Base-by-base conservation (phyloP, 2,888 invertebrate species). In the Branchipolynoe longqiensis region DNA sequence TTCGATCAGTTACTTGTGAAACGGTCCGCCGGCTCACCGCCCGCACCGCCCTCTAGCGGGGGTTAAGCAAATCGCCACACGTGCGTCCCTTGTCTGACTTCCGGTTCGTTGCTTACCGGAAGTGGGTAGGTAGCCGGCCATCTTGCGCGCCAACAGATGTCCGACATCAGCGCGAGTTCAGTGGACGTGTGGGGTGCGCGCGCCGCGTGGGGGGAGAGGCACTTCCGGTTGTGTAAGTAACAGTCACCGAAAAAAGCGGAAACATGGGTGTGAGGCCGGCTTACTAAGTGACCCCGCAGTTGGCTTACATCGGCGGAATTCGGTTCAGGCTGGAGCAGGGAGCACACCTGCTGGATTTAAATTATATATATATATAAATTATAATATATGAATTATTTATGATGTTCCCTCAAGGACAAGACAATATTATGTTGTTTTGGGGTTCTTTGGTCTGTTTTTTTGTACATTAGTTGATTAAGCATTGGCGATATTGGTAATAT, bases 91-190 rank as follows among this genome's bases (percentile, higher is more conserved):
- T 78, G 78, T 78, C 78, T 78, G 48, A 78, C 78, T 78, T 78
- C 78, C 78, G 54, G 25, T 78, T 48, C 48, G 33, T n/a, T 31
- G 78, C 78, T 2, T 33, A 25, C 78, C 78, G 78, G 78, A 78
- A 78, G 78, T 78, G 1, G 48, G 8, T 25, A 31, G 48, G 28
- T 25, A 31, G 48, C 14, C 78, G 48, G 78, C 78, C 78, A 78
- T 78, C 12, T 78, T 78, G 78, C 28, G 14, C 78, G 78, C 78
- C 78, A 78, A 78, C 78, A 78, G 78, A 54, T 78, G 78, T 78
- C 41, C 41, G 25, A 78, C 78, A 78, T 78, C 78, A 78, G 48
- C 14, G 28, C n/a, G 78, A 54, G 78, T 41, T 41, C 78, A 78
- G 33, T 31, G 69, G 36, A 33, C 69, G n/a, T 22, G 69, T 69